These are phyloP conservation scores for Myocastor coypus DNA, from an alignment of 2,113 vertebrate genomes.

Conservation along the genomic window DNA sequence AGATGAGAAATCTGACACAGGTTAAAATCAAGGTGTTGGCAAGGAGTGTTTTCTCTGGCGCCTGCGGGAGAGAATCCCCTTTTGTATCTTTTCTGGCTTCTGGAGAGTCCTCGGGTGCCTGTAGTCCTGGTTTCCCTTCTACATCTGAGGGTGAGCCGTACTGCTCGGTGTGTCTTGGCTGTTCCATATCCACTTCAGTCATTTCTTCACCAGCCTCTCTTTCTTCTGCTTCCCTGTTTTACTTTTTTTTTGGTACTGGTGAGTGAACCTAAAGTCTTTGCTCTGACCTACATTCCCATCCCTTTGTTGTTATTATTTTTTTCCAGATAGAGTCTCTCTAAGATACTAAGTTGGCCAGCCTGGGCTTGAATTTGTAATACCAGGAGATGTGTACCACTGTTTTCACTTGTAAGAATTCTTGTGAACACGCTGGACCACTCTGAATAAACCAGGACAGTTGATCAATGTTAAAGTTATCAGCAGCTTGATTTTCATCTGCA, in stretches of 20 bases:
- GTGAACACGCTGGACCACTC: neutral
- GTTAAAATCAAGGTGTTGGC: neutral
- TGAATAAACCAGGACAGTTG: neutral
- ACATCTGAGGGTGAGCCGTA: neutral
- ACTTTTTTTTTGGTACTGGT: neutral
- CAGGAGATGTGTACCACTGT: neutral
- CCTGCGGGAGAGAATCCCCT: neutral
- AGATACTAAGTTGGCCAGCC: neutral
- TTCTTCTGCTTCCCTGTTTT: neutral
- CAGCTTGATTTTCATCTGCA: constrained; percentile 6
- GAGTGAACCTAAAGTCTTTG: neutral
- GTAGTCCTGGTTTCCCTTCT: neutral
- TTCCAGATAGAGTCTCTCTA: neutral
- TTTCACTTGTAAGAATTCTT: neutral
- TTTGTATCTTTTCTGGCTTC: neutral
- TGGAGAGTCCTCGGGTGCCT: neutral
- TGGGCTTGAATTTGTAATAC: neutral
- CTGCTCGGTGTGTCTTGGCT: neutral
- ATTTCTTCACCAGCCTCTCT: neutral
- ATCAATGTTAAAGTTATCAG: neutral
- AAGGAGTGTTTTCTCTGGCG: neutral
- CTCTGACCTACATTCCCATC: neutral
- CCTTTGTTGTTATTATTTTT: neutral
- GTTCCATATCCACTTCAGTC: neutral
- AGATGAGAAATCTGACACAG: neutral